Conservation (phyloP, 1,140 invertebrate species). For the Leptopilina boulardi region DNA sequence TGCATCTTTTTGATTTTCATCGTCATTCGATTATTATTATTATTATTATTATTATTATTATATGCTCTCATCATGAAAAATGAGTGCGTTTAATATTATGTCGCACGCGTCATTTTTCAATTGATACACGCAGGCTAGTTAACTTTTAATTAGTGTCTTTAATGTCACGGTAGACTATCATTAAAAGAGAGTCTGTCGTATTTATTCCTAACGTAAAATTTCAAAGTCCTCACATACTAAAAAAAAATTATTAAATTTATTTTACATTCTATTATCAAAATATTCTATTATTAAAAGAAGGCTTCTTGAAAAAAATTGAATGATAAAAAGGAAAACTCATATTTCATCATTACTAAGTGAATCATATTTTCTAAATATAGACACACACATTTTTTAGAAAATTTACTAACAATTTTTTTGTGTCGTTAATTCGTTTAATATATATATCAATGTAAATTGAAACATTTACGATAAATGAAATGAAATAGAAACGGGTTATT, state of each 20-base stretch:
- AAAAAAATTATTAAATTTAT: neutral
- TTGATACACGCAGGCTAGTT: conserved; percentile 22
- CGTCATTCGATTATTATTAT: conserved; percentile 26
- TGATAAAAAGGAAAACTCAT: too few species aligned
- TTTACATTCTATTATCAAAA: too few species aligned
- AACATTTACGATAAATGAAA: neutral
- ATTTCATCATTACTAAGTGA: too few species aligned
- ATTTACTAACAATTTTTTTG: neutral
- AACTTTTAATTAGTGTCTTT: conserved; percentile 26
- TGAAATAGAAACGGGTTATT: conserved; percentile 1
- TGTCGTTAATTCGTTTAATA: neutral
- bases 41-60: too few species aligned
- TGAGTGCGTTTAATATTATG: conserved; percentile 14
- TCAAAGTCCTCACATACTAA: neutral
- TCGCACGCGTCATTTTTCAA: conserved; percentile 28
- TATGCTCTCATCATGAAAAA: conserved; percentile 13
- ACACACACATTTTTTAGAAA: too few species aligned
- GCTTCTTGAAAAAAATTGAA: too few species aligned
- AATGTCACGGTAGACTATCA: conserved; percentile 18
- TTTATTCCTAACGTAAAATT: neutral
- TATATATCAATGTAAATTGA: neutral
- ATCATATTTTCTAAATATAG: too few species aligned
- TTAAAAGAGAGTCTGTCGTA: conserved; percentile 1
- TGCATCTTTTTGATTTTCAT: neutral
- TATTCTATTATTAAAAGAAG: too few species aligned